These are phyloP conservation scores for Drosophila navojoa DNA, from an alignment of 1,140 invertebrate species.

Conservation along the genomic window DNA sequence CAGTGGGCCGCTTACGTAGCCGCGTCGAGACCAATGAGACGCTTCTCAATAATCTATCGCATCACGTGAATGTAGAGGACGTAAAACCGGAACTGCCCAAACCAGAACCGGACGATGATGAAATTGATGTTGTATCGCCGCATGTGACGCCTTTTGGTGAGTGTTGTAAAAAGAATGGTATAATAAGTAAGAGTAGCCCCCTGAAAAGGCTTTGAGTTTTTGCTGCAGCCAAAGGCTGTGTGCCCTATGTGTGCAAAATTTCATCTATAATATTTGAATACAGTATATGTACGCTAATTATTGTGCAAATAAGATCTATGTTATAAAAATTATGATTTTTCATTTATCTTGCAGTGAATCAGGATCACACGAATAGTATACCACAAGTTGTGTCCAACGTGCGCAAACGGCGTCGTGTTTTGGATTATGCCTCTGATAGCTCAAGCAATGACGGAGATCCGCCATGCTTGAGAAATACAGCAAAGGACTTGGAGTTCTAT, in stretches of 20 bases:
- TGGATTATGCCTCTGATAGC: conserved; percentile 88
- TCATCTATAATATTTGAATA: too few species aligned
- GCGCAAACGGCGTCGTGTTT: conserved; percentile 85
- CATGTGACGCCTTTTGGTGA: conserved; percentile 86
- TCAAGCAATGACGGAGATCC: conserved; percentile 90
- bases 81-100: conserved; percentile 44
- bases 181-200: too few species aligned
- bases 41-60: conserved; percentile 66
- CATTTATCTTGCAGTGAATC: conserved; percentile 46
- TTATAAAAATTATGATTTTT: too few species aligned
- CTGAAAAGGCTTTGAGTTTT: too few species aligned
- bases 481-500: conserved; percentile 87
- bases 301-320: too few species aligned
- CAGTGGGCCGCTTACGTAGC: conserved; percentile 66
- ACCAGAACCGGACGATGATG: conserved; percentile 67
- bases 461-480: conserved; percentile 87
- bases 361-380: conserved; percentile 85
- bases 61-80: conserved; percentile 74
- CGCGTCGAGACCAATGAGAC: conserved; percentile 77
- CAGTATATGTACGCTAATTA: too few species aligned
- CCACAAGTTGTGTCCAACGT: conserved; percentile 86
- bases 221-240: too few species aligned
- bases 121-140: conserved; percentile 81
- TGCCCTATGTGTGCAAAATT: too few species aligned
- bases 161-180: conserved; percentile 16